These are phyloP conservation scores for Drosophila sechellia DNA, from an alignment of 1,140 invertebrate species.

Conservation along the genomic window DNA sequence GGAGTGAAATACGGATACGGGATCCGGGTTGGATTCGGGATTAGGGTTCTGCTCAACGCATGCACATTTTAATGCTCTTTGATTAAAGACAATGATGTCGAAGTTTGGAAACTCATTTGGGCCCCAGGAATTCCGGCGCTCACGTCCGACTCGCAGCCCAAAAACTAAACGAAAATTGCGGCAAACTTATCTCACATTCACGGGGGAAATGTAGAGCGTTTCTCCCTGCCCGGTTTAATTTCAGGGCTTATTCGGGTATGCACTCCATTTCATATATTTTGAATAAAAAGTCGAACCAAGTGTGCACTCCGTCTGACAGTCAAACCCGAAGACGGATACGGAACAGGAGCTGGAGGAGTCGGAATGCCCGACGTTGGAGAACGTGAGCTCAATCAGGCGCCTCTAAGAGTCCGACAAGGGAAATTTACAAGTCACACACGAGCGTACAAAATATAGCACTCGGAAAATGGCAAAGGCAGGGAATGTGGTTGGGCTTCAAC, in stretches of 20 bases:
- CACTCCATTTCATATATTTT: constrained; percentile 50
- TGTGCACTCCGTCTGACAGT: constrained; percentile 47
- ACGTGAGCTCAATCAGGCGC: constrained; percentile 79
- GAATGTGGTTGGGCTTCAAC: constrained; percentile 28
- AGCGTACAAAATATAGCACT: constrained; percentile 39
- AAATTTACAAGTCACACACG: constrained; percentile 77
- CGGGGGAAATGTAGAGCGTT: constrained; percentile 69
- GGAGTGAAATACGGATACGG: constrained; percentile 15
- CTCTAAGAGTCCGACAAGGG: constrained; percentile 68
- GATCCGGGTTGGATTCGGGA: neutral
- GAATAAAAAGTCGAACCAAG: constrained; percentile 57
- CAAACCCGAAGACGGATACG: constrained; percentile 31
- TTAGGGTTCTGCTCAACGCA: constrained; percentile 27
- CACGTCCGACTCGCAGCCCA: constrained; percentile 38
- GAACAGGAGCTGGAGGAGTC: neutral
- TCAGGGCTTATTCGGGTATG: constrained; percentile 62
- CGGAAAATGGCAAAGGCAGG: constrained; percentile 33
- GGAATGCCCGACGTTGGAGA: neutral
- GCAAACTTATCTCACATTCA: constrained; percentile 37
- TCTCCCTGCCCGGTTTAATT: constrained; percentile 38
- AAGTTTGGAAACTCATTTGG: constrained; percentile 46
- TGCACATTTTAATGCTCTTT: constrained; percentile 49
- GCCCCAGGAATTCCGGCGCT: constrained; percentile 33
- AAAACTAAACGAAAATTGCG: constrained; percentile 62
- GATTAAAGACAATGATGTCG: constrained; percentile 63